Evolutionary conservation across 2,797 vertebrate genomes (phyloP).

Genomic region (Phataginus tricuspis): DNA sequence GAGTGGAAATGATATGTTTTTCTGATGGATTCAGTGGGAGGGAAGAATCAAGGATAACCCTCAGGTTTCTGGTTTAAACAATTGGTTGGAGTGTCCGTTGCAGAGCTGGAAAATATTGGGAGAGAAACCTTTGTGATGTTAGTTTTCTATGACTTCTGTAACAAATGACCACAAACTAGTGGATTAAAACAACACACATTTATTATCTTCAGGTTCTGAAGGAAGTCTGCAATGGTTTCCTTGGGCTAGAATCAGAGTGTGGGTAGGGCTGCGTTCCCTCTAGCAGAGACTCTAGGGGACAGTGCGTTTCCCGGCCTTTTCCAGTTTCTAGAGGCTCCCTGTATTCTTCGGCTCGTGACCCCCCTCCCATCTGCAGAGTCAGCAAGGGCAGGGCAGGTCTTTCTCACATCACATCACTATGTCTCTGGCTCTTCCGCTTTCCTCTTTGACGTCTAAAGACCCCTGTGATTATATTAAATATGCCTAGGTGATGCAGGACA

Average conservation of each 20-base stretch:
- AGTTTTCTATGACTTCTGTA: neutral
- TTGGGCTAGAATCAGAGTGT: neutral
- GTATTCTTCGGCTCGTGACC: neutral
- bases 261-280: neutral
- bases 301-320: neutral
- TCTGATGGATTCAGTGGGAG: neutral
- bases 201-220: neutral
- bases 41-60: neutral
- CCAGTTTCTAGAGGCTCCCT: neutral
- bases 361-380: neutral
- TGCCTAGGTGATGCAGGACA: neutral
- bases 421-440: neutral
- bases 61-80: neutral
- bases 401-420: neutral
- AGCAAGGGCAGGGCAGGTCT: neutral
- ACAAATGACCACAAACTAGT: neutral
- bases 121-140: neutral
- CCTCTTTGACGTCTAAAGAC: neutral
- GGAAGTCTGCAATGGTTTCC: neutral
- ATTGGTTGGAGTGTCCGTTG: neutral
- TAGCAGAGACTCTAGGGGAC: neutral
- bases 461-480: neutral
- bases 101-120: neutral
- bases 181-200: neutral
- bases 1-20: neutral